Base-by-base conservation (phyloP, 2,113 vertebrate genomes). In the Microtus richardsoni region DNA sequence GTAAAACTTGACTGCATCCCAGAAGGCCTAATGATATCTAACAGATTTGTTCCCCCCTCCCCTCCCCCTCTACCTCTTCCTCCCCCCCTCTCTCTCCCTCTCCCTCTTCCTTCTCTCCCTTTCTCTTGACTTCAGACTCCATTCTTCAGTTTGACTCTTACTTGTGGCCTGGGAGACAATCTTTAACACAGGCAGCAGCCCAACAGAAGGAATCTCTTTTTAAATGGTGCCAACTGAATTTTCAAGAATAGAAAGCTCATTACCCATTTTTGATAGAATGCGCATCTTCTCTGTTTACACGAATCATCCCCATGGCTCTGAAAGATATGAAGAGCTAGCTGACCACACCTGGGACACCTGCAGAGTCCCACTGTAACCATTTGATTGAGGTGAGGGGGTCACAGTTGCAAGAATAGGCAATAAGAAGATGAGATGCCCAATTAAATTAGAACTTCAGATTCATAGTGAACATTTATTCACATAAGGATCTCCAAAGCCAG, bases 381-480 rank as follows among this genome's bases (percentile, higher is more conserved):
- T 21, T 62, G 26, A 60, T 16, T 22, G 39, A 68, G 68, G 24
- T 82, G 44, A 39, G 4, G 10, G 10, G 12, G 36, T 39, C 44
- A 16, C 3, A 70, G 28, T 36, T 49, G 36, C 30, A n/a, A 58
- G 26, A 8, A 12, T 1, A 82, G 54, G 70, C 89, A 93, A 70
- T 17, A 64, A 70, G 86, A 83, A 73, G 14, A 60, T 12, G 60
- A 33, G 22, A 85, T 1, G 3, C 5, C 47, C 8, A 74, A 64
- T 41, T 60, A 74, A 28, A 49, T 74, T n/a, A 87, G 80, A 92
- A 94, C 78, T 77, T 89, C 60, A 96, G 77, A 88, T 68, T 36
- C 74, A 79, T 19, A 4, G 30, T 62, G 58, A 66, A 41, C 28
- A n/a, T 5, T 17, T 64, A 60, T 44, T 64, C 24, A 64, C 62